These are phyloP conservation scores for Drosophila pseudotakahashii DNA, from an alignment of 2,888 invertebrate species.

Conservation along the genomic window DNA sequence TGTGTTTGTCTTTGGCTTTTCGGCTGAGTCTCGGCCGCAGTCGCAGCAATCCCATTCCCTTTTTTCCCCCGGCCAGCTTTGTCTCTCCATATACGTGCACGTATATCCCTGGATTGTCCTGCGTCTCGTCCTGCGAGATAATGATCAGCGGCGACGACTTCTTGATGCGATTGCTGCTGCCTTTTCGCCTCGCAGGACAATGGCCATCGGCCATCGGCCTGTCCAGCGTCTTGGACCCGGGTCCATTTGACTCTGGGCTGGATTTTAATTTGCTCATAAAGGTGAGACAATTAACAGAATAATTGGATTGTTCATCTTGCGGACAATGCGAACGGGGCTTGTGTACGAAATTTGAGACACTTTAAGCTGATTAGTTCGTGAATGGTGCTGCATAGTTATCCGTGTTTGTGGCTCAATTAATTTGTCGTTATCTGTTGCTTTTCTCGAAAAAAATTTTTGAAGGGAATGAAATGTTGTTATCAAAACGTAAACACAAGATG, in stretches of 20 bases:
- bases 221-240: slow-evolving; percentile 34
- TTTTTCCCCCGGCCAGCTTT: slow-evolving; percentile 27
- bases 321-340: slow-evolving; percentile 57
- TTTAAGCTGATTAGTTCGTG: slow-evolving; percentile 47
- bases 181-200: slow-evolving; percentile 55
- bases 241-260: slow-evolving; percentile 78
- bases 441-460: background rate
- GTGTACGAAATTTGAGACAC: background rate
- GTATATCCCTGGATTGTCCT: slow-evolving; percentile 26
- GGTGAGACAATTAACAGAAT: slow-evolving; percentile 83
- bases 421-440: slow-evolving; percentile 6
- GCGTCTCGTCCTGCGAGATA: slow-evolving; percentile 50
- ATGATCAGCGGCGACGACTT: slow-evolving; percentile 81
- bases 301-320: slow-evolving; percentile 81
- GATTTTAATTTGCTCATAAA: slow-evolving; percentile 82
- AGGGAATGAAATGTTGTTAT: background rate
- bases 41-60: slow-evolving; percentile 40
- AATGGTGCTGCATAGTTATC: background rate
- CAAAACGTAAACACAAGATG: too few relatives aligned
- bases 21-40: slow-evolving; percentile 49
- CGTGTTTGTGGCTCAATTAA: slow-evolving; percentile 18
- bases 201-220: slow-evolving; percentile 42
- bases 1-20: slow-evolving; percentile 67
- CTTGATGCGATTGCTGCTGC: slow-evolving; percentile 81
- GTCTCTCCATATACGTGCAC: slow-evolving; percentile 1